These are phyloP conservation scores for Nezara viridula DNA, from an alignment of 2,888 invertebrate genomes.

Conservation along the genomic window DNA sequence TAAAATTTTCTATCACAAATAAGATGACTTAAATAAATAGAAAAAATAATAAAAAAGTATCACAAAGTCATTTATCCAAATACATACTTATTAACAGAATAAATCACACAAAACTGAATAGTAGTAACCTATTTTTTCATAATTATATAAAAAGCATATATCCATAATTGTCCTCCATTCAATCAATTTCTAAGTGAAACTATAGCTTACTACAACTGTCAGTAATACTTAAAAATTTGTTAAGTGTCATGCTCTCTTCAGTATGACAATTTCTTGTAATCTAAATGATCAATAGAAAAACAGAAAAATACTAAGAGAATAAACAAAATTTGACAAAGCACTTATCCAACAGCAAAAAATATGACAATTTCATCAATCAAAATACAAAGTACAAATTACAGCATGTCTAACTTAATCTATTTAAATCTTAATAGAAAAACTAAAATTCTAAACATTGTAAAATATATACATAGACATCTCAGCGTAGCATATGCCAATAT, in stretches of 20 bases:
- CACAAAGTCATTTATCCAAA: slow-evolving; percentile 29
- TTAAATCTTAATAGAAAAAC: background rate
- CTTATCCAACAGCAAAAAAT: background rate
- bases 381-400: background rate
- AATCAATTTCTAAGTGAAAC: background rate
- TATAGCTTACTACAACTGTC: background rate
- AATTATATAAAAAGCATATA: background rate
- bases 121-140: background rate
- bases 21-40: slow-evolving; percentile 25
- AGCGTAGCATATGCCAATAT: background rate
- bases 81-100: background rate
- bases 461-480: background rate
- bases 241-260: background rate
- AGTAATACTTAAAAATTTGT: background rate
- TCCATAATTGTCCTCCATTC: background rate
- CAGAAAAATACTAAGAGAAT: background rate
- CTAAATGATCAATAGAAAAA: background rate
- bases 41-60: background rate
- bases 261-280: background rate
- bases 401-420: background rate
- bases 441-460: background rate
- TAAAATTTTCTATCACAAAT: slow-evolving; percentile 12
- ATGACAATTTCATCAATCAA: background rate
- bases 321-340: background rate
- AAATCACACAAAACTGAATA: slow-evolving; percentile 9